A percentile compares a stretch with the other conserved stretches of the same genome.
phyloP scores from a whole-genome alignment of 2,113 vertebrate species.

The Saguinus midas region DNA sequence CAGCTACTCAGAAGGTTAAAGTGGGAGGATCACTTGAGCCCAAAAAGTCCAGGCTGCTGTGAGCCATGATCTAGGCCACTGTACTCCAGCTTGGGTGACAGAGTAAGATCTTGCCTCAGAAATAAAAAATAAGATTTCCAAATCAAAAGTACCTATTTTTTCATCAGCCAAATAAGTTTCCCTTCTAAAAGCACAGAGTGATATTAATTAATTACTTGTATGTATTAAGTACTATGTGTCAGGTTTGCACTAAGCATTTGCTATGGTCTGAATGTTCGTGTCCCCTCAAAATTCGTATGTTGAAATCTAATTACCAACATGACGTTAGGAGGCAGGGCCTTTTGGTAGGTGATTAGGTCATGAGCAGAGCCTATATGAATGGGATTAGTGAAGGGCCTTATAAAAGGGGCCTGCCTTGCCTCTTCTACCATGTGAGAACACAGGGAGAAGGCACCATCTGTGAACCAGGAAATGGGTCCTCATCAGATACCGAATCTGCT shows the following conservation, averaged over 20 bases:
- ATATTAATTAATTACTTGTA: slow-evolving; percentile 13
- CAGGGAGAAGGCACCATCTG: neutral
- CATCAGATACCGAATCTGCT: neutral
- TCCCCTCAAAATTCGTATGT: neutral
- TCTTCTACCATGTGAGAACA: neutral
- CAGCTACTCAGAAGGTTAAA: too few relatives aligned
- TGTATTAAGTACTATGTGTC: neutral
- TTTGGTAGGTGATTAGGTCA: neutral
- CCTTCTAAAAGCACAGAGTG: neutral
- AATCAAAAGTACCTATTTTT: neutral
- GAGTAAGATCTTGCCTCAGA: too few relatives aligned
- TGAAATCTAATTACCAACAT: neutral
- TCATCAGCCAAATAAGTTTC: neutral
- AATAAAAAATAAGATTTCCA: neutral
- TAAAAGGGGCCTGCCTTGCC: neutral
- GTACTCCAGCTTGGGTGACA: too few relatives aligned
- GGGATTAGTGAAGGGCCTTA: neutral
- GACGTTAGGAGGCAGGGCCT: neutral
- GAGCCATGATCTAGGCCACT: too few relatives aligned
- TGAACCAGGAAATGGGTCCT: neutral
- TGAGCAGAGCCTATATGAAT: neutral
- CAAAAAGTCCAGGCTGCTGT: too few relatives aligned
- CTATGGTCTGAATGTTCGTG: neutral
- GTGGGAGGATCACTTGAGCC: too few relatives aligned
- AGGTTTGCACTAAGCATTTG: neutral